Conservation (phyloP, 1,140 invertebrate genomes). For the Chymomyza costata region DNA sequence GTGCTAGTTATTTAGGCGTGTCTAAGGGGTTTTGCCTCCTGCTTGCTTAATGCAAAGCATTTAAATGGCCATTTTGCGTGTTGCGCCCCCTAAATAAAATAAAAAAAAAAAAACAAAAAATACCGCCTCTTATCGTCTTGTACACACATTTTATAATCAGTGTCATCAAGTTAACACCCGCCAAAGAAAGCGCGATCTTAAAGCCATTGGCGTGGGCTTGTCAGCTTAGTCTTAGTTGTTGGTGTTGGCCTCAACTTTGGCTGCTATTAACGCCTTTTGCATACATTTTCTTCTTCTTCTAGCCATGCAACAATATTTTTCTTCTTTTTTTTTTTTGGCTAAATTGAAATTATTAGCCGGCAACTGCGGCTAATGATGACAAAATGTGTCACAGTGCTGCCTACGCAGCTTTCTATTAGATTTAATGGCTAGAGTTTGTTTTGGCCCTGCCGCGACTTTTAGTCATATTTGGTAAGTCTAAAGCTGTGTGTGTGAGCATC, state of each 20-base stretch:
- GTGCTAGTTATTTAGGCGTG: no score
- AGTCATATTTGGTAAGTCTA: no score
- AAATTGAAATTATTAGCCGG: constrained; percentile 73
- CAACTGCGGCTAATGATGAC: constrained; percentile 73
- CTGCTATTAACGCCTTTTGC: constrained; percentile 61
- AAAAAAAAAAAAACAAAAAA: no score
- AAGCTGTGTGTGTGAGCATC: background rate
- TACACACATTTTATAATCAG: constrained; percentile 58
- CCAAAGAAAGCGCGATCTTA: constrained; percentile 5
- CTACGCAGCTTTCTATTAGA: constrained; percentile 50
- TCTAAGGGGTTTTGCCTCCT: no score
- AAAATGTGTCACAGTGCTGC: constrained; percentile 71
- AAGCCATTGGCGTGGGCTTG: constrained; percentile 41
- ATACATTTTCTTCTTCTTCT: no score
- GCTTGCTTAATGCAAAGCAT: no score
- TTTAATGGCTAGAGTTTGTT: no score
- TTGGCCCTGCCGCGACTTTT: no score
- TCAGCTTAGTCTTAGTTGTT: constrained; percentile 29
- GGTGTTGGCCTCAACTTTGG: constrained; percentile 24
- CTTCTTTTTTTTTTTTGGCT: constrained; percentile 57
- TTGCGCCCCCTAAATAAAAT: no score
- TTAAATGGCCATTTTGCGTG: no score
- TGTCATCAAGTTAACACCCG: constrained; percentile 61
- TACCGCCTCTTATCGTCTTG: no score
- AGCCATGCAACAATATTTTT: constrained; percentile 58